A percentile compares a stretch with the other conserved stretches of the same genome.
Evolutionary conservation across 2,113 vertebrate species (phyloP).

Genomic region (Nymphicus hollandicus): DNA sequence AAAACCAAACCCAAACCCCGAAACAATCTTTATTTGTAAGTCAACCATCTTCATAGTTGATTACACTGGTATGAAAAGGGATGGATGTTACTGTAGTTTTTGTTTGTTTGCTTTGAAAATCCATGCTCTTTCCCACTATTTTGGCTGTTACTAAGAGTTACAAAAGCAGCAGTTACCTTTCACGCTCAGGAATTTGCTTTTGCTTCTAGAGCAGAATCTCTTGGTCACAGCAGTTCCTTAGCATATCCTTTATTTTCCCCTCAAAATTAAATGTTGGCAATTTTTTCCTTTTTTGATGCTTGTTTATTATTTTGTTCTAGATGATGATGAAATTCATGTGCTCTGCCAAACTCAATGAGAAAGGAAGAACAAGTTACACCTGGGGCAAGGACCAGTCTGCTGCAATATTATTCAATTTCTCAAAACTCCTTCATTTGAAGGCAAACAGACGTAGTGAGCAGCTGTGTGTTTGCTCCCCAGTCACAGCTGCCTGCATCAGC

Average conservation of each 20-base stretch:
- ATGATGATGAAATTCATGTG: not conserved
- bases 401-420: not conserved
- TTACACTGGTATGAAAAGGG: not conserved
- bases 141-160: not conserved
- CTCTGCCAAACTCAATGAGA: not conserved
- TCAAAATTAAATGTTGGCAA: not conserved
- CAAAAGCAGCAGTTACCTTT: not conserved
- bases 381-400: not conserved
- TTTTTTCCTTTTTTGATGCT: not conserved
- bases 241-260: not conserved
- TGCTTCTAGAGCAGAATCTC: not conserved
- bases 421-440: not conserved
- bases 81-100: not conserved
- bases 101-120: not conserved
- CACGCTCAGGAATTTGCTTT: not conserved
- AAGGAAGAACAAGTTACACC: not conserved
- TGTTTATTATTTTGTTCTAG: not conserved
- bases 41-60: not conserved
- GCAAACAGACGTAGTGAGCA: not conserved
- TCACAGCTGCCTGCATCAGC: fast-evolving
- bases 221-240: not conserved
- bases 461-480: not conserved
- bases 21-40: not conserved
- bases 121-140: not conserved
- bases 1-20: not conserved